Conservation (phyloP, 2,888 invertebrate genomes). For the Heliconius erato region DNA sequence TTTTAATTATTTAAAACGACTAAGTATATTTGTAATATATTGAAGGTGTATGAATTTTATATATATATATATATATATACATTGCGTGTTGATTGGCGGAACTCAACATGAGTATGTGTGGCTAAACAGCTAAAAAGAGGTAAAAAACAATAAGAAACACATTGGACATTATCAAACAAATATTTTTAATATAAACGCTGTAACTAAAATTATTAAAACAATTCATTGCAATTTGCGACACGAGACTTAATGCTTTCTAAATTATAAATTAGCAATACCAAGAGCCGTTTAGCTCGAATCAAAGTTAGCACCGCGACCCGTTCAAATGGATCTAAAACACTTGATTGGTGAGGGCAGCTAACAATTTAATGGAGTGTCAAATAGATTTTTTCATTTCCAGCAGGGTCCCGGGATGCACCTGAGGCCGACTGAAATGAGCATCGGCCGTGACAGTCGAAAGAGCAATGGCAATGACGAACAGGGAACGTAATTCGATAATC, state of each 20-base stretch:
- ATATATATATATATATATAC: too few species aligned
- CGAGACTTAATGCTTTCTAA: conserved; percentile 13
- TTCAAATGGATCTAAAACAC: conserved; percentile 16
- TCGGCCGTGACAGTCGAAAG: conserved; percentile 83
- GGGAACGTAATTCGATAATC: conserved; percentile 84
- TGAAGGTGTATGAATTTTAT: too few species aligned
- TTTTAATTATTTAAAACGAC: too few species aligned
- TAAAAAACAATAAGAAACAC: too few species aligned
- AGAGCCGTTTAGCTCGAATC: background rate
- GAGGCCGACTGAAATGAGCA: conserved; percentile 68
- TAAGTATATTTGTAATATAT: too few species aligned
- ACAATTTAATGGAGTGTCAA: conserved; percentile 43
- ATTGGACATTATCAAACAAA: background rate
- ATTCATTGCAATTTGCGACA: background rate
- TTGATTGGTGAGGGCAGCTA: conserved; percentile 17
- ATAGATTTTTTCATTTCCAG: conserved; percentile 51
- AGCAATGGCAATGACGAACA: conserved; percentile 69
- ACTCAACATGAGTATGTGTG: too few species aligned
- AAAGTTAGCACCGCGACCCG: conserved; percentile 3
- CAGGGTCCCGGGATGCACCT: conserved; percentile 61
- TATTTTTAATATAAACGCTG: background rate
- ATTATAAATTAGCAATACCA: conserved; percentile 1
- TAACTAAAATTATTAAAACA: background rate
- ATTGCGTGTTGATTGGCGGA: too few species aligned
- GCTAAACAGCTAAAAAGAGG: too few species aligned